phyloP scores from a whole-genome alignment of 2,113 vertebrate genomes.

The Rhynchopsitta pachyrhyncha region DNA sequence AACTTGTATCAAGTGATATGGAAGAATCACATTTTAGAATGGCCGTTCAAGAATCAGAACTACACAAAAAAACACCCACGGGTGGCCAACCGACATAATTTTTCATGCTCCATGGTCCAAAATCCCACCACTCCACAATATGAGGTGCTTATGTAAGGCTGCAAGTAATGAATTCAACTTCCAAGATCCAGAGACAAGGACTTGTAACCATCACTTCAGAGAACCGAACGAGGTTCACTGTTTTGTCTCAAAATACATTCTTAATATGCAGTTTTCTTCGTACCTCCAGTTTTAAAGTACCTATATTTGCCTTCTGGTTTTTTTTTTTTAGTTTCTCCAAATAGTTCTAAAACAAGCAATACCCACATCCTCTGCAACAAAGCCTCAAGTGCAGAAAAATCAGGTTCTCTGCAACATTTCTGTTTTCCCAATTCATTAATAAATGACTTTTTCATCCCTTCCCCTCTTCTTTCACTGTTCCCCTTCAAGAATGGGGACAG shows the following conservation, averaged over 20 bases:
- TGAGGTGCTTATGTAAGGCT: not conserved
- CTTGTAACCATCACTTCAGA: not conserved
- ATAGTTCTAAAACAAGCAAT: not conserved
- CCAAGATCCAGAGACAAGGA: not conserved
- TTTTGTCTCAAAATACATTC: not conserved
- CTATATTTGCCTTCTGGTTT: not conserved
- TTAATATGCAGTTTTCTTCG: not conserved
- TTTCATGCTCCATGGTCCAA: fast-evolving
- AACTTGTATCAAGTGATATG: not conserved
- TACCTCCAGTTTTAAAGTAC: not conserved
- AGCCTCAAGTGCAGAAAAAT: not conserved
- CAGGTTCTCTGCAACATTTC: not conserved
- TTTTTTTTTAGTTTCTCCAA: not conserved
- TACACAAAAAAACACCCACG: not conserved
- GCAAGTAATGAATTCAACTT: not conserved
- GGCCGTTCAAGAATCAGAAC: not conserved
- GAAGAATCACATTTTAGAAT: not conserved
- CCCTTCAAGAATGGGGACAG: not conserved
- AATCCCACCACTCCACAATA: not conserved
- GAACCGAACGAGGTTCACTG: fast-evolving
- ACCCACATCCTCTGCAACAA: not conserved
- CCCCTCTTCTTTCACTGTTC: not conserved
- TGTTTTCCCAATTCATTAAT: not conserved
- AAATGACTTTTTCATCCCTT: not conserved
- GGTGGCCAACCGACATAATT: fast-evolving